Conservation (phyloP, 2,113 vertebrate species). For the Callionymus lyra region DNA sequence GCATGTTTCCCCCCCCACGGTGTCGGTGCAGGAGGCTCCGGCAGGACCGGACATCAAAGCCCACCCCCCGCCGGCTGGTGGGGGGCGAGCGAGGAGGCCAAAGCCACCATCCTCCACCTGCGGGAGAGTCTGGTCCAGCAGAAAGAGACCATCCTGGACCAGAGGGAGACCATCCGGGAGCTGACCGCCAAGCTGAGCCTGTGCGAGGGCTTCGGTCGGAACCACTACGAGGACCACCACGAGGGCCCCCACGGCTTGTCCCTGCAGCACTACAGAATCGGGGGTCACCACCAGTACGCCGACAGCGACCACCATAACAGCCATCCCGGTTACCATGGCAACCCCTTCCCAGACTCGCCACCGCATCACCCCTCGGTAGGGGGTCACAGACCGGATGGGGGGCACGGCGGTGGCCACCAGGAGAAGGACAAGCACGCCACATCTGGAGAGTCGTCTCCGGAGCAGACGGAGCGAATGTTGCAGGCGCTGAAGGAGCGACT, state of each 20-base stretch:
- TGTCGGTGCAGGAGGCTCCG: constrained; percentile 29
- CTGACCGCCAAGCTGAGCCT: constrained; percentile 71
- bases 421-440: constrained; percentile 57
- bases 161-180: constrained; percentile 73
- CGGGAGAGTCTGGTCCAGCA: constrained; percentile 73
- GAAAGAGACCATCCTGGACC: constrained; percentile 75
- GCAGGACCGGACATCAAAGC: constrained; percentile 38
- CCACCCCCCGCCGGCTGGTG: constrained; percentile 53
- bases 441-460: constrained; percentile 50
- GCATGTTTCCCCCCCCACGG: constrained; percentile 54
- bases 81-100: constrained; percentile 71
- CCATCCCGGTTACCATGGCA: constrained; percentile 44
- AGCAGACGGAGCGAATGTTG: constrained; percentile 73
- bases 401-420: constrained; percentile 19
- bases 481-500: constrained; percentile 71
- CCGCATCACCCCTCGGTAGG: constrained; percentile 27
- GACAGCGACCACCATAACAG: constrained; percentile 37
- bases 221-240: constrained; percentile 36
- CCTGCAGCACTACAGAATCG: constrained; percentile 20
- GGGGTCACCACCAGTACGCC: constrained; percentile 17
- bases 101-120: constrained; percentile 70
- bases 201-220: constrained; percentile 62
- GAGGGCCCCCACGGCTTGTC: constrained; percentile 22
- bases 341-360: constrained; percentile 44
- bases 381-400: constrained; percentile 36